Percentiles rank a stretch among this genome's conserved stretches.
Conservation (phyloP, 2,113 vertebrate species). For the Hemichromis elongatus region DNA sequence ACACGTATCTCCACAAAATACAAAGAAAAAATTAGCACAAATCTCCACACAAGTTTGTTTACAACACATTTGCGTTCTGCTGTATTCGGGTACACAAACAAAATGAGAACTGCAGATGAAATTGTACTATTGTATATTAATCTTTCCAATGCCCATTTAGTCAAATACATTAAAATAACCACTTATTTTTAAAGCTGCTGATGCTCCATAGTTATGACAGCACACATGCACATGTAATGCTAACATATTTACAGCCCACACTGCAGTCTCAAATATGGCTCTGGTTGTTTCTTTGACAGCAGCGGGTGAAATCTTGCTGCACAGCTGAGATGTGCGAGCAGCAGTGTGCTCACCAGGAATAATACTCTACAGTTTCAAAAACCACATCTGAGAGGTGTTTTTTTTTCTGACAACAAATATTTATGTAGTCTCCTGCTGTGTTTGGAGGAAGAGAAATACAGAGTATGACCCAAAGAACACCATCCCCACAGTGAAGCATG, state of each 20-base stretch:
- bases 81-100: neutral
- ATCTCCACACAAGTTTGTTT: neutral
- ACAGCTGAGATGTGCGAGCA: neutral
- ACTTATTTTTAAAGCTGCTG: neutral
- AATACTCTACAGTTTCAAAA: neutral
- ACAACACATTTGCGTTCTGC: neutral
- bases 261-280: neutral
- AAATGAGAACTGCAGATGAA: neutral
- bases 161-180: neutral
- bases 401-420: neutral
- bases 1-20: neutral
- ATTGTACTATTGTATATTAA: neutral
- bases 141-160: neutral
- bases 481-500: neutral
- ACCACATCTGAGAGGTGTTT: neutral
- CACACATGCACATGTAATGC: neutral
- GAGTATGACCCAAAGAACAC: neutral
- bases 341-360: neutral
- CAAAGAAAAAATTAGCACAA: neutral
- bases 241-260: neutral
- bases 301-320: neutral
- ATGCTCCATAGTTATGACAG: neutral
- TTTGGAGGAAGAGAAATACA: neutral
- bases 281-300: neutral
- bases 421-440: neutral